Base-by-base conservation (phyloP, 2,797 vertebrate species). In the Limnodromus scolopaceus region DNA sequence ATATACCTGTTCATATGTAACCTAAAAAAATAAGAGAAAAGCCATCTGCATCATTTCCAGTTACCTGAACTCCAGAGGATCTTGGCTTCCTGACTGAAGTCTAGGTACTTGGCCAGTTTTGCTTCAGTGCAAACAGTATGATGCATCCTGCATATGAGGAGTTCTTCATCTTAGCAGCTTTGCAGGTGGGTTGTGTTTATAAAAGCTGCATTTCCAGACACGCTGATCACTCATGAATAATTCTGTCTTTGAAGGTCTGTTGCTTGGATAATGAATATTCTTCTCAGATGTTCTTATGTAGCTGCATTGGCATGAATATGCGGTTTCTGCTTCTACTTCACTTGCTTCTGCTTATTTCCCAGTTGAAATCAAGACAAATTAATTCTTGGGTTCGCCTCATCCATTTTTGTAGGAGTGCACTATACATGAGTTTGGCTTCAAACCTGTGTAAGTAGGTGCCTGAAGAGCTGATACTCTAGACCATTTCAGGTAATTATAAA, bases 301-400 rank as follows among this genome's bases (percentile, higher is more conserved):
- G 57, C 24, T 85, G 60, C 57, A 46, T 12, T 92, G 84, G 27
- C 68, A 78, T 57, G 60, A 91, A 79, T 92, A 61, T 71, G 70
- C 84, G 45, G 82, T 80, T 84, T 84, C 80, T 94, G 64, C 58
- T 87, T 91, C 70, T 93, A 39, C 78, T 87, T 92, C 77, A 45
- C 48, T 79, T 89, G 78, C 71, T 95, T 87, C 64, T 95, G 78
- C 55, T 93, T 85, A 89, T 93, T 93, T 92, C 87, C 71, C 49
- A 58, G 34, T 27, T 92, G 78, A 93, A 91, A 92, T 84, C 53
- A 91, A 84, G 75, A 74, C 63, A 71, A 85, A 58, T 71, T 76
- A 81, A 63, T 74, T 72, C 43, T 80, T 48, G 25, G 18, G 48
- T 66, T 81, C 57, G 30, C 57, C 58, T 61, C 14, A 4, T 53